A percentile compares a stretch with the other conserved stretches of the same genome.
Evolutionary conservation across 2,797 vertebrate genomes (phyloP).

Genomic region (Thamnophis elegans): DNA sequence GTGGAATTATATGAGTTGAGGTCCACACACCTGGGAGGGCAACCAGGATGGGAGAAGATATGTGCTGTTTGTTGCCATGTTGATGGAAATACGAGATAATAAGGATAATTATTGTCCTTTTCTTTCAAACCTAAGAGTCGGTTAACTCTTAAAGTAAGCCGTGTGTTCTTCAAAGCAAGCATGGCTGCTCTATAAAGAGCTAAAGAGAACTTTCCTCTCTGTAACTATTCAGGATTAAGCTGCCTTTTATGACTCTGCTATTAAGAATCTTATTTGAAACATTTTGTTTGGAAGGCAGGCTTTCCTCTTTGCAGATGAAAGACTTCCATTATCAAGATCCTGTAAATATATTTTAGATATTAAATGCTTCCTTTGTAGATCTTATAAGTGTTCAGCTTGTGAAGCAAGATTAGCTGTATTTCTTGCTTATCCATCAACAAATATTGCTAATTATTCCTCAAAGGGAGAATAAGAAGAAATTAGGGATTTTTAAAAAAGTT

Average conservation of each 20-base stretch:
- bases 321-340: constrained; percentile 59
- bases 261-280: constrained; percentile 60
- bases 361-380: constrained; percentile 62
- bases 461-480: constrained; percentile 52
- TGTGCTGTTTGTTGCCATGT: not conserved
- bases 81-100: not conserved
- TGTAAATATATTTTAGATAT: constrained; percentile 70
- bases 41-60: not conserved
- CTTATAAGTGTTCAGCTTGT: constrained; percentile 60
- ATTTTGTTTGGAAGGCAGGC: constrained; percentile 58
- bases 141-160: constrained; percentile 28
- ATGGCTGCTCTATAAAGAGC: constrained; percentile 30
- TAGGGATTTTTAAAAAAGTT: constrained; percentile 42
- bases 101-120: not conserved
- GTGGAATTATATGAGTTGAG: not conserved
- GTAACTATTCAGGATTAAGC: constrained; percentile 55
- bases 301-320: constrained; percentile 65
- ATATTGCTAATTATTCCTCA: constrained; percentile 67
- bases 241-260: constrained; percentile 37
- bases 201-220: constrained; percentile 52
- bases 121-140: constrained; percentile 1
- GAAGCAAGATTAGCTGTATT: constrained; percentile 47
- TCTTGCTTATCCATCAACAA: constrained; percentile 71
- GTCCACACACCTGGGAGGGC: not conserved
- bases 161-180: constrained; percentile 38